phyloP scores from a whole-genome alignment of 2,797 vertebrate genomes.

The Chaetophractus vellerosus region DNA sequence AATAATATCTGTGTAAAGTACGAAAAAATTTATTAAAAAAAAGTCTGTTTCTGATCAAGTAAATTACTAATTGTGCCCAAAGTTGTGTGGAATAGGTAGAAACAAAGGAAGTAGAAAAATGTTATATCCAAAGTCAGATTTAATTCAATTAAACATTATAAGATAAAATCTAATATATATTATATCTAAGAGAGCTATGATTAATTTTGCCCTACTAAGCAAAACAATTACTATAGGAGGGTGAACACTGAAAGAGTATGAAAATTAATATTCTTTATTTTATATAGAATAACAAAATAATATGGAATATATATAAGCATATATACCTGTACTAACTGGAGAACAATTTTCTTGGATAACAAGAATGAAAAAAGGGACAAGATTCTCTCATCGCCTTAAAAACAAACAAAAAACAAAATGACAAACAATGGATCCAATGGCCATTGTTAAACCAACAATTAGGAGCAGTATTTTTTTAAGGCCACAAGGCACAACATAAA shows the following conservation, averaged over 20 bases:
- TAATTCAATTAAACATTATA: slow-evolving; percentile 25
- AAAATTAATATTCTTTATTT: slow-evolving; percentile 46
- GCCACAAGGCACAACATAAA: slow-evolving; percentile 51
- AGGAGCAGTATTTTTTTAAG: slow-evolving; percentile 41
- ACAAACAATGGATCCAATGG: background rate
- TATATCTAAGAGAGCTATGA: slow-evolving; percentile 26
- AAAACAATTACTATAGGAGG: background rate
- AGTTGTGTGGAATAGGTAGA: slow-evolving; percentile 18
- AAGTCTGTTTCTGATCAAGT: background rate
- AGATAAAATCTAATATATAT: slow-evolving; percentile 39
- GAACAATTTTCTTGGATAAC: slow-evolving; percentile 27
- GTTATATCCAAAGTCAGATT: slow-evolving; percentile 43
- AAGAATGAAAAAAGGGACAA: slow-evolving; percentile 7
- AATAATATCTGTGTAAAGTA: slow-evolving; percentile 28
- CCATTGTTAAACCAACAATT: slow-evolving; percentile 46
- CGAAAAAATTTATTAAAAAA: background rate
- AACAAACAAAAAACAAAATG: no score
- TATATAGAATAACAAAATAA: no score
- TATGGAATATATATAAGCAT: slow-evolving; percentile 9
- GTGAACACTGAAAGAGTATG: background rate
- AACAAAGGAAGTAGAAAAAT: slow-evolving; percentile 8
- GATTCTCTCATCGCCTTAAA: slow-evolving; percentile 54
- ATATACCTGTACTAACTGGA: background rate
- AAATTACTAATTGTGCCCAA: background rate
- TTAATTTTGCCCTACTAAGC: slow-evolving; percentile 55